Evolutionary conservation across 2,797 vertebrate species (phyloP).

Genomic region (Austrolebias charrua): DNA sequence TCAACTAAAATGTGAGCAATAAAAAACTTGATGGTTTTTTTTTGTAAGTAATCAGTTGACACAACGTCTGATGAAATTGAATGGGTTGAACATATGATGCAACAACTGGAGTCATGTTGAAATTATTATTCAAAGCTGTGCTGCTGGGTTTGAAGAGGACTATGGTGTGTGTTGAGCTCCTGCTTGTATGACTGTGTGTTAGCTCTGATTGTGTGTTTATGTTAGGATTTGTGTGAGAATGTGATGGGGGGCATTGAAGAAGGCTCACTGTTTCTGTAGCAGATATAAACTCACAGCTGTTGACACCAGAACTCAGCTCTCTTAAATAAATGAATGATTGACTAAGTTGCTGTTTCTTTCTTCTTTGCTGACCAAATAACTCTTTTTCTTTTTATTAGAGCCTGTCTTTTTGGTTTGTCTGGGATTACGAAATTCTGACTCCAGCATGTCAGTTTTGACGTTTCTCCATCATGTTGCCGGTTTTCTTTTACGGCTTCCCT

Average conservation of each 20-base stretch:
- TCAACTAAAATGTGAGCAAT: neutral
- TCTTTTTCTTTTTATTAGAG: constrained; percentile 38
- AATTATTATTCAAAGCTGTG: constrained; percentile 28
- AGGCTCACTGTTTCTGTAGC: constrained; percentile 47
- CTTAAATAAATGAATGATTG: constrained; percentile 26
- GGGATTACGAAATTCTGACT: constrained; percentile 56
- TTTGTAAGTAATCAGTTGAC: neutral
- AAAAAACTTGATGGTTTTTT: neutral
- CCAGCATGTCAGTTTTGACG: constrained; percentile 20
- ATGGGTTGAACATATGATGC: neutral
- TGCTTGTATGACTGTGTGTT: constrained; percentile 1
- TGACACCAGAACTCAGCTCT: constrained; percentile 52
- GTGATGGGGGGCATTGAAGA: constrained; percentile 29
- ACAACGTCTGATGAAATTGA: neutral
- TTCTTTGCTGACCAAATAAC: constrained; percentile 43
- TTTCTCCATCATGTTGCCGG: constrained; percentile 12
- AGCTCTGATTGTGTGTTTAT: too few relatives aligned
- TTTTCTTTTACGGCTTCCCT: constrained; percentile 28
- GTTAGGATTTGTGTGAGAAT: constrained; percentile 3
- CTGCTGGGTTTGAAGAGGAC: constrained; percentile 31
- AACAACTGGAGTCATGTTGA: constrained; percentile 6
- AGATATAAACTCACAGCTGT: constrained; percentile 30
- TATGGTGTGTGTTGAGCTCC: constrained; percentile 11
- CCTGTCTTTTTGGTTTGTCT: constrained; percentile 35
- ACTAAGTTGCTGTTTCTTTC: constrained; percentile 17